phyloP scores from a whole-genome alignment of 2,797 vertebrate species.

The Arctocebus calabarensis region DNA sequence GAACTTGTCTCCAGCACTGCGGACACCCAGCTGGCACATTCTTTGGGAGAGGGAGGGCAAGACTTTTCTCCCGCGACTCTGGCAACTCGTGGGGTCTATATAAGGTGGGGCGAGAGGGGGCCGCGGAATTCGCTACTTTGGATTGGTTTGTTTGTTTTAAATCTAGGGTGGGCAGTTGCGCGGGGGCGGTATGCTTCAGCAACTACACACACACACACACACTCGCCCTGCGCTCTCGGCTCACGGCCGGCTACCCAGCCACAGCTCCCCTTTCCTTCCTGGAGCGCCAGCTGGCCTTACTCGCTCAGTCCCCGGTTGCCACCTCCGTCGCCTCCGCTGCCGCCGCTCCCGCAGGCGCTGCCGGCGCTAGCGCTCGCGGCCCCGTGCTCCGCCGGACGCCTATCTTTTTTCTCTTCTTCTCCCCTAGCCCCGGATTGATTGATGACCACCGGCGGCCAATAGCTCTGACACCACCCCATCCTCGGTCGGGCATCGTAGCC shows the following conservation, averaged over 20 bases:
- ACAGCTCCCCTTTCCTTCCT: slow-evolving; percentile 69
- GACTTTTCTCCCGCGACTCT: slow-evolving; percentile 75
- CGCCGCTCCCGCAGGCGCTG: slow-evolving; percentile 55
- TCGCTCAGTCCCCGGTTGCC: slow-evolving; percentile 65
- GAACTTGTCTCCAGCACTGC: slow-evolving; percentile 82
- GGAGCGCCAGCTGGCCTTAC: slow-evolving; percentile 67
- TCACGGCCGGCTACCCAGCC: not conserved
- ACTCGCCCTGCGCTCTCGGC: slow-evolving; percentile 56
- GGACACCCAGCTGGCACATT: slow-evolving; percentile 75
- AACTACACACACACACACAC: not conserved
- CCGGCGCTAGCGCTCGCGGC: slow-evolving; percentile 62
- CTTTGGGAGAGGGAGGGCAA: slow-evolving; percentile 64
- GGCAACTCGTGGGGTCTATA: slow-evolving; percentile 72
- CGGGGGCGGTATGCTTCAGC: not conserved
- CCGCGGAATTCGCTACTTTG: slow-evolving; percentile 78
- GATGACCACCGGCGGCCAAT: slow-evolving; percentile 88
- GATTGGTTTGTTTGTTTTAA: slow-evolving; percentile 84
- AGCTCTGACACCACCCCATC: slow-evolving; percentile 88
- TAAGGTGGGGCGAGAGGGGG: slow-evolving; percentile 72
- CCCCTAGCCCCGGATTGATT: slow-evolving; percentile 84
- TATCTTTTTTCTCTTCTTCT: slow-evolving; percentile 82
- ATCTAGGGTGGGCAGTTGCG: slow-evolving; percentile 66
- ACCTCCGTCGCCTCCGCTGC: slow-evolving; percentile 49
- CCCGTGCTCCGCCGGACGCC: slow-evolving; percentile 71
- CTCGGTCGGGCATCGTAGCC: slow-evolving; percentile 87